phyloP scores from a whole-genome alignment of 2,888 invertebrate genomes.

The Heliothis peltigera region DNA sequence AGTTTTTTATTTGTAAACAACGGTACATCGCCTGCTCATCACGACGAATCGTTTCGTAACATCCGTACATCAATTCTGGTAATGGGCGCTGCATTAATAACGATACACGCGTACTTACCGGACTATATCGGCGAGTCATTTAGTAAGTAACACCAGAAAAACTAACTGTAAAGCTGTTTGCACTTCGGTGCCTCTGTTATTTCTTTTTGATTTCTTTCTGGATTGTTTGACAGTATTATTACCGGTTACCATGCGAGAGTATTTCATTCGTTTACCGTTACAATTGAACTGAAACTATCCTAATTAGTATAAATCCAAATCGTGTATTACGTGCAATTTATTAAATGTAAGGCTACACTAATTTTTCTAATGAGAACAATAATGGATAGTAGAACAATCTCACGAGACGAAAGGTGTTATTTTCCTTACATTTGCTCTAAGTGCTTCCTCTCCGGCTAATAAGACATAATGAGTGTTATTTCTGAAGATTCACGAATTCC shows the following conservation, averaged over 20 bases:
- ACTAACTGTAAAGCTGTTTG: constrained; percentile 83
- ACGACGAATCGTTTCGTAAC: constrained; percentile 59
- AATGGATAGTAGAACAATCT: constrained; percentile 80
- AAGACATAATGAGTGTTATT: constrained; percentile 88
- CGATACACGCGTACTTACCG: constrained; percentile 71
- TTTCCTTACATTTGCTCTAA: constrained; percentile 85
- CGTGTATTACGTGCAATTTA: constrained; percentile 44
- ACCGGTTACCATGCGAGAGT: constrained; percentile 60
- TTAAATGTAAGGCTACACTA: constrained; percentile 70
- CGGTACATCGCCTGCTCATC: constrained; percentile 52
- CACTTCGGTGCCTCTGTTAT: constrained; percentile 82
- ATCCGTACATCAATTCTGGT: constrained; percentile 73
- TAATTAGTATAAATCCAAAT: constrained; percentile 56
- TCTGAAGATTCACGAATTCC: constrained; percentile 88
- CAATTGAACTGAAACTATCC: constrained; percentile 46
- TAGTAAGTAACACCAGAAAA: constrained; percentile 74
- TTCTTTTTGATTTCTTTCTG: constrained; percentile 67
- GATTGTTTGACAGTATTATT: constrained; percentile 74
- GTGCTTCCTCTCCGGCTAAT: constrained; percentile 87
- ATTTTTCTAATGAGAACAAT: constrained; percentile 79
- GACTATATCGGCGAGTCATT: constrained; percentile 74
- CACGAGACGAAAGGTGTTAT: constrained; percentile 79
- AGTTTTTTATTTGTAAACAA: constrained; percentile 56
- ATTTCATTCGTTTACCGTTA: constrained; percentile 62
- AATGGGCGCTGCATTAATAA: constrained; percentile 73